A percentile compares a stretch with the other conserved stretches of the same genome.
Evolutionary conservation across 2,888 invertebrate genomes (phyloP).

Genomic region (Tromatobia lineatoria): DNA sequence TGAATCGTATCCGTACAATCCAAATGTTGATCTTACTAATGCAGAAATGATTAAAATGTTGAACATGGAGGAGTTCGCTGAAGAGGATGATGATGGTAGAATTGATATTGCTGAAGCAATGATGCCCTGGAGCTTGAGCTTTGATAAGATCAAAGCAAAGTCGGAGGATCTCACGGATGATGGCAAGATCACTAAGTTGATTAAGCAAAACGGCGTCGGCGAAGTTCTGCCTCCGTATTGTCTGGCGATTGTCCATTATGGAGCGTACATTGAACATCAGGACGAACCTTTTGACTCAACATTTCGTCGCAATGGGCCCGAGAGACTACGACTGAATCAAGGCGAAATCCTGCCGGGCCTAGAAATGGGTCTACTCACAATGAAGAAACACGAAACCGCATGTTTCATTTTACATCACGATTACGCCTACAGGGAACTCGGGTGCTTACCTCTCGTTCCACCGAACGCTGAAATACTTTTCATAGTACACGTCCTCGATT

Average conservation of each 20-base stretch:
- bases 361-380: constrained; percentile 90
- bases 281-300: constrained; percentile 92
- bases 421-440: constrained; percentile 91
- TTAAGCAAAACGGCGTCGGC: constrained; percentile 89
- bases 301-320: constrained; percentile 86
- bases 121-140: constrained; percentile 80
- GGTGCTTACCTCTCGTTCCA: constrained; percentile 93
- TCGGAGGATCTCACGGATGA: constrained; percentile 87
- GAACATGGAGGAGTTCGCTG: constrained; percentile 82
- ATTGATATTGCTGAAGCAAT: constrained; percentile 83
- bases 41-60: constrained; percentile 79
- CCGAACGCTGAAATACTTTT: constrained; percentile 91
- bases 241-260: constrained; percentile 89
- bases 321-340: constrained; percentile 83
- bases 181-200: constrained; percentile 88
- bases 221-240: constrained; percentile 86
- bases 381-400: constrained; percentile 93
- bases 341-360: constrained; percentile 87
- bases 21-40: constrained; percentile 72
- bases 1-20: constrained; percentile 70
- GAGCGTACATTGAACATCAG: constrained; percentile 90
- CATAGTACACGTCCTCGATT: constrained; percentile 90
- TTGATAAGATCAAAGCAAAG: constrained; percentile 86
- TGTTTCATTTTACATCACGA: constrained; percentile 91
- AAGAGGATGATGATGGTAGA: constrained; percentile 79